These are phyloP conservation scores for Yasuhikotakia modesta DNA, from an alignment of 2,797 vertebrate genomes.

Conservation along the genomic window DNA sequence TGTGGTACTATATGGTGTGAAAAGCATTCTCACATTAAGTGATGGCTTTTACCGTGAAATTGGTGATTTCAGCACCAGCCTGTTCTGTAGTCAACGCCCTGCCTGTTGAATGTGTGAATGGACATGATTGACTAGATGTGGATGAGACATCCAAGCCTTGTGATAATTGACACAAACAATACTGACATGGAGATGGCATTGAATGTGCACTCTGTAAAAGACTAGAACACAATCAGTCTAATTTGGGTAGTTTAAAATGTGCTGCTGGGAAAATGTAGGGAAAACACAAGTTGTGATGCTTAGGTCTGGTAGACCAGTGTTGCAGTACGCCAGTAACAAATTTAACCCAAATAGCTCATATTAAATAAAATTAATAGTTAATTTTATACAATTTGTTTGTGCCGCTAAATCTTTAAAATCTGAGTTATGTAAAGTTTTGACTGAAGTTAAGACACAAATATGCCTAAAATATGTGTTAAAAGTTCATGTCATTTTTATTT, in stretches of 20 bases:
- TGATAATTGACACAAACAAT: conserved; percentile 3
- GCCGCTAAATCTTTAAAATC: no score
- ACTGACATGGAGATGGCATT: conserved; percentile 12
- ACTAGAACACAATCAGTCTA: background rate
- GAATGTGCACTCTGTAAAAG: background rate
- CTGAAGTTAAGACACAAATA: no score
- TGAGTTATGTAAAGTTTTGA: no score
- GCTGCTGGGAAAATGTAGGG: background rate
- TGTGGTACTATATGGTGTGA: conserved; percentile 10
- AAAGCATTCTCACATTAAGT: conserved; percentile 19
- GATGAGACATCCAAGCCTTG: conserved; percentile 4
- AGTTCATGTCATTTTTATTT: background rate
- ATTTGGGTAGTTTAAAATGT: background rate
- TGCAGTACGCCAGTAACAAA: background rate
- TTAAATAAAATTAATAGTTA: background rate
- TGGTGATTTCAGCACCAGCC: conserved; percentile 2
- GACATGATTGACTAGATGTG: background rate
- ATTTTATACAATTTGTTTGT: no score
- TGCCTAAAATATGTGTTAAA: no score
- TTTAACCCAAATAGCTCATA: background rate
- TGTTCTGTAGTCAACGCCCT: background rate
- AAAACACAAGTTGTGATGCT: background rate
- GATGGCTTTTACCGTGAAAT: background rate
- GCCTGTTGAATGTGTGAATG: background rate
- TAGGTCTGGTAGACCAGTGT: no score